Evolutionary conservation across 2,888 invertebrate genomes (phyloP).

Genomic region (Drosophila infuscata): DNA sequence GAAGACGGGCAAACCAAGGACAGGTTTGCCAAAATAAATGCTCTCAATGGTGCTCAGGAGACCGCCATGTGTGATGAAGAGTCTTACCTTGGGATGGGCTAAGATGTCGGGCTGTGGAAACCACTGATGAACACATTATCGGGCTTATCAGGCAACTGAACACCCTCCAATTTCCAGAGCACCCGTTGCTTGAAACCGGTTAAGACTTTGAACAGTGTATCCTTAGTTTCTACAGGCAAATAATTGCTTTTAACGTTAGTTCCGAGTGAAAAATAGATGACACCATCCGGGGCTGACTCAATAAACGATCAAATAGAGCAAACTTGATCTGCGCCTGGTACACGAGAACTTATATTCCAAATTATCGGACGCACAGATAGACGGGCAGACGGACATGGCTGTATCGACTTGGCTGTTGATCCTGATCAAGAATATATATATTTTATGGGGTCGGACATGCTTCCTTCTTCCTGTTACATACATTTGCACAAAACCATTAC

Average conservation of each 20-base stretch:
- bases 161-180: slow-evolving; percentile 85
- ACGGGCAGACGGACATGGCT: too few relatives aligned
- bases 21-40: slow-evolving; percentile 84
- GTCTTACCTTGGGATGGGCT: slow-evolving; percentile 85
- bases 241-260: slow-evolving; percentile 79
- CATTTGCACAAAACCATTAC: too few relatives aligned
- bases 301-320: slow-evolving; percentile 65
- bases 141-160: slow-evolving; percentile 75
- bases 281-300: slow-evolving; percentile 84
- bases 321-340: too few relatives aligned
- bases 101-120: slow-evolving; percentile 84
- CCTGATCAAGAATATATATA: too few relatives aligned
- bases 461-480: too few relatives aligned
- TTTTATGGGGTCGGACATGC: too few relatives aligned
- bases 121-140: slow-evolving; percentile 83
- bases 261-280: slow-evolving; percentile 86
- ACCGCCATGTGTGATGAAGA: slow-evolving; percentile 87
- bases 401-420: too few relatives aligned
- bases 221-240: slow-evolving; percentile 64
- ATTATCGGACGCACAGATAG: too few relatives aligned
- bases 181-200: slow-evolving; percentile 70
- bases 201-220: slow-evolving; percentile 60
- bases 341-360: too few relatives aligned
- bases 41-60: slow-evolving; percentile 86
- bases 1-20: slow-evolving; percentile 84